These are phyloP conservation scores for Drosophila prolongata DNA, from an alignment of 2,888 invertebrate species.

Conservation along the genomic window DNA sequence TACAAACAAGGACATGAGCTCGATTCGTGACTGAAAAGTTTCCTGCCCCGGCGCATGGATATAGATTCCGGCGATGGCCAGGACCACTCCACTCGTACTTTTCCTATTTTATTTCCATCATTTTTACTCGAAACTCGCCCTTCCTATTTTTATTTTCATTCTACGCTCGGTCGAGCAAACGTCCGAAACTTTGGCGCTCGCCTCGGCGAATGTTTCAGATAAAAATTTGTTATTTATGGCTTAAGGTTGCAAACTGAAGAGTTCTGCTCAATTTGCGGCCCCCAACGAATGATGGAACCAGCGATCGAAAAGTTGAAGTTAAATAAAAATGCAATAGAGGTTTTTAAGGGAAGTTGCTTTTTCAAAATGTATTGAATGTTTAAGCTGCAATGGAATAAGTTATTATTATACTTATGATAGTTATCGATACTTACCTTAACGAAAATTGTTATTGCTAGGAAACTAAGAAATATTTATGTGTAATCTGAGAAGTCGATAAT, in stretches of 20 bases:
- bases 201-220: constrained; percentile 67
- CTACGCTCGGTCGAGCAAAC: constrained; percentile 64
- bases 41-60: constrained; percentile 31
- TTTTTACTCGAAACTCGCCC: constrained; percentile 56
- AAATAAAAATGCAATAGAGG: constrained; percentile 26
- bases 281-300: constrained; percentile 4
- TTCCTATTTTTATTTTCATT: constrained; percentile 54
- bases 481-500: no score
- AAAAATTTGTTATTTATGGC: constrained; percentile 81
- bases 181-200: constrained; percentile 69
- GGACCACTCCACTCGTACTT: constrained; percentile 57
- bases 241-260: constrained; percentile 69
- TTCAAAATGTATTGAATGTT: neutral
- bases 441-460: no score
- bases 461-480: no score
- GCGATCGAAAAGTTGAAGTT: constrained; percentile 16
- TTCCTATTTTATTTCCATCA: constrained; percentile 78
- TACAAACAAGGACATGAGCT: constrained; percentile 82
- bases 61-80: constrained; percentile 23
- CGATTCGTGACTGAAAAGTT: constrained; percentile 81
- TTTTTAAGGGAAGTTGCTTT: constrained; percentile 5
- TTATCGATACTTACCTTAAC: no score
- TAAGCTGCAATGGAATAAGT: neutral
- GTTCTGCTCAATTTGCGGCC: constrained; percentile 52
- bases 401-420: no score